A percentile compares a stretch with the other conserved stretches of the same genome.
phyloP scores from a whole-genome alignment of 2,888 invertebrate species.

The Rugalucina vietnamica region DNA sequence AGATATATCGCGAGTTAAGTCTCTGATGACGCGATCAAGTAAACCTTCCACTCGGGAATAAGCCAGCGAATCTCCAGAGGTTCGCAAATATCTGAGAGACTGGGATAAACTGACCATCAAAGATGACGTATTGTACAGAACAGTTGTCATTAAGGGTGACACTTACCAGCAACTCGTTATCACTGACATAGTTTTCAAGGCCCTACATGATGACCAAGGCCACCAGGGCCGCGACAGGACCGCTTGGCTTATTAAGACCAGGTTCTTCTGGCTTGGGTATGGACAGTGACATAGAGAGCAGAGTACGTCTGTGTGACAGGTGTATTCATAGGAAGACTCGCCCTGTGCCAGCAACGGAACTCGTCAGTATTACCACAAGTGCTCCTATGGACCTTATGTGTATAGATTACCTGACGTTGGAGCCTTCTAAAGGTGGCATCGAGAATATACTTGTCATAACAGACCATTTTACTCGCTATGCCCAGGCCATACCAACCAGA shows the following conservation, averaged over 20 bases:
- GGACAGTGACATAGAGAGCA: background rate
- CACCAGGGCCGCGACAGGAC: background rate
- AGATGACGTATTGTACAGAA: background rate
- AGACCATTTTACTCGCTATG: constrained; percentile 30
- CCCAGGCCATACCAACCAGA: constrained; percentile 27
- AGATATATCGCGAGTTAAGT: background rate
- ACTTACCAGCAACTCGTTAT: background rate
- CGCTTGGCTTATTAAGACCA: background rate
- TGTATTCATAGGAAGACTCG: background rate
- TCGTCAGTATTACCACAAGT: background rate
- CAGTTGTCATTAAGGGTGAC: background rate
- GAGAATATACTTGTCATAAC: constrained; percentile 37
- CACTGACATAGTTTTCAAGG: background rate
- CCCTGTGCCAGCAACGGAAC: background rate
- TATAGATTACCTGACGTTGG: constrained; percentile 14
- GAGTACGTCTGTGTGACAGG: background rate
- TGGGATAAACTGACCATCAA: background rate
- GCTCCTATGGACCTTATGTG: background rate
- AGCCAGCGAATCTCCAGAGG: background rate
- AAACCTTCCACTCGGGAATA: background rate
- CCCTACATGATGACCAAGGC: background rate
- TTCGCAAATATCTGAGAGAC: background rate
- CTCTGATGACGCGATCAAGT: background rate
- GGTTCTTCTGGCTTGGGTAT: background rate
- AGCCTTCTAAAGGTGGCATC: constrained; percentile 22